Base-by-base conservation (phyloP, 2,113 vertebrate genomes). In the Calonectris borealis region DNA sequence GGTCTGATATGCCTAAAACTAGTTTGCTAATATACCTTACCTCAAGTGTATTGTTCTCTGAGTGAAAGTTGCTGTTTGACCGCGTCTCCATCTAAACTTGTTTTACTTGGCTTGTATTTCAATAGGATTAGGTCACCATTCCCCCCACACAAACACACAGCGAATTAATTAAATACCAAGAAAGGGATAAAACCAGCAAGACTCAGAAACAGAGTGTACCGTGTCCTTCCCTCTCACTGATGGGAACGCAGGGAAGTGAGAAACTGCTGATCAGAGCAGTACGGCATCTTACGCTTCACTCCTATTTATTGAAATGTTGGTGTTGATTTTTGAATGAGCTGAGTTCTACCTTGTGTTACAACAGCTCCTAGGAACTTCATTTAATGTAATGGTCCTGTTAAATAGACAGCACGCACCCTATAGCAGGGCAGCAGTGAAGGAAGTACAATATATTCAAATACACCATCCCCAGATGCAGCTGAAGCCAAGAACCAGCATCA, bases 91-190 rank as follows among this genome's bases (percentile, higher is more conserved):
- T 60, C 73, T 76, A 46, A 82, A 79, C 32, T 58, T 94, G 90
- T 90, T 96, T 96, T 48, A 57, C 44, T 97, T 96, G 90, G 86
- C 95, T 86, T 81, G 29, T 92, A 36, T 94, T 93, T 93, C 93
- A 95, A 36, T 70, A 91, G 93, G 93, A 97, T 89, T 92, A 93
- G 71, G 48, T 92, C 96, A 96, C 64, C 46, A 61, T 93, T 94
- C 80, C 68, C 79, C 92, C 22, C 49, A 54, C 68, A 78, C 17
- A 75, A 38, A 84, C 60, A 86, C 73, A 94, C 61, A 94, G 78
- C 12, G 4, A 87, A 64, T 75, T 96, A 96, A 93, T 90, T 95
- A 96, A 96, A 95, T 89, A 80, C 69, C 83, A 48, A 84, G 69
- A 70, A 95, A 78, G 27, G 52, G 72, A 92, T 89, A 95, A 95